These are phyloP conservation scores for Chouioia cunea DNA, from an alignment of 2,888 invertebrate species.

Conservation along the genomic window DNA sequence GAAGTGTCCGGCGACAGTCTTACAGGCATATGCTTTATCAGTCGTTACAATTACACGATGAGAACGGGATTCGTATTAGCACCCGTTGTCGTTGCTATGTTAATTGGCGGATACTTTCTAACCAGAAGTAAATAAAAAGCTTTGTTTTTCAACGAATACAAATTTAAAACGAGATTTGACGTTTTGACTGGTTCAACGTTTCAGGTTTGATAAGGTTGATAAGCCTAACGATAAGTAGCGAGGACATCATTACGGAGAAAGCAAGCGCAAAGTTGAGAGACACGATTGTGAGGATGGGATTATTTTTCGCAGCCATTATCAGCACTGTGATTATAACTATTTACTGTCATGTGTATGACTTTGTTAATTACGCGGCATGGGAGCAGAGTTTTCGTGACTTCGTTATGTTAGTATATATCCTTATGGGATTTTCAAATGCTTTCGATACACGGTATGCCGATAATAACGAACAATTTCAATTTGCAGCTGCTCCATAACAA, in stretches of 20 bases:
- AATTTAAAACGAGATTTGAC: not conserved
- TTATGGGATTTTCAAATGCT: not conserved
- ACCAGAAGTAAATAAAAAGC: conserved; percentile 74
- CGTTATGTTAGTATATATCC: conserved; percentile 79
- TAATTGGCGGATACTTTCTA: conserved; percentile 84
- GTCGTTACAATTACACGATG: conserved; percentile 82
- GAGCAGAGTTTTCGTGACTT: conserved; percentile 80
- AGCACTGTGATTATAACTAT: conserved; percentile 85
- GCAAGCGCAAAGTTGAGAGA: conserved; percentile 88
- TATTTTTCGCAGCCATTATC: conserved; percentile 82
- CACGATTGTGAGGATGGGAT: conserved; percentile 87
- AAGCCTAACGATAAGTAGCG: conserved; percentile 83
- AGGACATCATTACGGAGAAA: conserved; percentile 85
- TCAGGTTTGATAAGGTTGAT: conserved; percentile 84
- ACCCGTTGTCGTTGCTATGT: conserved; percentile 78
- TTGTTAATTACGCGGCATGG: conserved; percentile 82
- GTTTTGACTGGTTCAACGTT: too few relatives aligned
- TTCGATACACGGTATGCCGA: too few relatives aligned
- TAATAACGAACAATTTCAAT: too few relatives aligned
- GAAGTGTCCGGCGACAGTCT: conserved; percentile 94
- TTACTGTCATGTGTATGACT: conserved; percentile 87
- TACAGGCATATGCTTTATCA: conserved; percentile 95
- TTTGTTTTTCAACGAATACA: conserved; percentile 9
- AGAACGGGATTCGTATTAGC: conserved; percentile 80
- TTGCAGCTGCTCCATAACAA: conserved; percentile 69